Base-by-base conservation (phyloP, 2,888 invertebrate genomes). In the Drosophila nr. perissopoda region DNA sequence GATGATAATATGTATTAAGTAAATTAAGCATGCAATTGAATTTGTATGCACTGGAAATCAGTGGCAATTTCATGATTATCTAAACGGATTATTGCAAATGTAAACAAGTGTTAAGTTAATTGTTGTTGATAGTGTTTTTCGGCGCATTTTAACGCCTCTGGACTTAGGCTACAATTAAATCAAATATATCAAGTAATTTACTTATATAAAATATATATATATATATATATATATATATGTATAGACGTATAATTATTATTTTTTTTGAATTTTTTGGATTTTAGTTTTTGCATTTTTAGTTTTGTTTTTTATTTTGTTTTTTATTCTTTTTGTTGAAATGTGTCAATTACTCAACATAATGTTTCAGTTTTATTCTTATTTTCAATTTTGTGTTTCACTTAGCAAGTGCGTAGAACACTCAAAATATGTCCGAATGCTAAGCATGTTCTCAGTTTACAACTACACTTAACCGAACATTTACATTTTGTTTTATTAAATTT, bases 361-460 rank as follows among this genome's bases (percentile, higher is more conserved):
- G 56, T 70, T 62, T 76, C 38, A 68, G 52, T 52, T 70, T 68
- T 53, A 60, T 29, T 42, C 46, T 56, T 52, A 38, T 65, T 57
- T 70, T 53, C 68, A 40, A 36, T 57, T 61, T 71, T 72, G 38
- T 38, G 64, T 59, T 53, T 70, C n/a, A 34, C 61, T 69, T 68
- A 65, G 51, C 59, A 69, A 74, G 70, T 81, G 81, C 77, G 75
- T 81, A 71, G 56, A 75, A 81, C 83, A 81, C 87, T 81, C 71
- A 72, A 87, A 81, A 89, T 84, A 89, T 84, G 75, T 81, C 71
- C 73, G 89, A 87, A 89, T 87, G 89, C 85, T 86, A 82, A 69
- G 85, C 89, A 86, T 82, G 79, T 57, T 69, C 59, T 70, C 54
- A 64, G 51, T 70, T 70, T 70, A 51, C 57, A 65, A 40, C 64